Conservation (phyloP, 2,797 vertebrate genomes). For the Todus mexicanus region DNA sequence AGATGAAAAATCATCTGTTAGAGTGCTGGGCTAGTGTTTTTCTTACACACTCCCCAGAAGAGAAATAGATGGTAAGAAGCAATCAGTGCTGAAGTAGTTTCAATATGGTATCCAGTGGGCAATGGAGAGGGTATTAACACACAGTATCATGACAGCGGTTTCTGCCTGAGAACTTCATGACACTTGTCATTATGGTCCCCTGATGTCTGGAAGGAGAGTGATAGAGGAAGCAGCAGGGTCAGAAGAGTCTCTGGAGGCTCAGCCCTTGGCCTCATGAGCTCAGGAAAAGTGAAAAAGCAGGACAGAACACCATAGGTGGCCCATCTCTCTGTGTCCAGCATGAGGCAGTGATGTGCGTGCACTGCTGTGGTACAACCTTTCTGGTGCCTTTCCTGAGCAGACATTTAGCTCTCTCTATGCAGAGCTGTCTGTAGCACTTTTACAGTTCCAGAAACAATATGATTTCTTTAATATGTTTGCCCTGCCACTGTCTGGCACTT, state of each 20-base stretch:
- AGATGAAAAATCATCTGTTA: neutral
- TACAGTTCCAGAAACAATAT: slow-evolving; percentile 11
- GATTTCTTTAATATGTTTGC: slow-evolving; percentile 27
- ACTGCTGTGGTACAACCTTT: neutral
- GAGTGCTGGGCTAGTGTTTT: neutral
- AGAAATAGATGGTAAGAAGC: neutral
- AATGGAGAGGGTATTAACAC: neutral
- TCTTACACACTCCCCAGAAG: neutral
- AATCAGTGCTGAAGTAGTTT: neutral
- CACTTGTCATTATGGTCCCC: neutral
- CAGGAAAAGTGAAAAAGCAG: neutral
- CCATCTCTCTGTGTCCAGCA: neutral
- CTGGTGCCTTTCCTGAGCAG: neutral
- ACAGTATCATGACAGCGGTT: neutral
- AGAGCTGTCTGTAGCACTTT: neutral
- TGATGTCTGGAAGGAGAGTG: neutral
- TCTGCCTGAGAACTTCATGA: neutral
- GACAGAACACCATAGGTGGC: neutral
- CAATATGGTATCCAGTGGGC: neutral
- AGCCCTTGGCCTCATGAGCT: neutral
- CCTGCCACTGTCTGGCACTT: slow-evolving; percentile 37
- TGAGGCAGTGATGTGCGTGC: neutral
- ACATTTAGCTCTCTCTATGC: neutral
- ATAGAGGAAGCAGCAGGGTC: neutral
- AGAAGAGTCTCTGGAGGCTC: neutral